Conservation (phyloP, 2,113 vertebrate genomes). For the Chiloscyllium plagiosum region DNA sequence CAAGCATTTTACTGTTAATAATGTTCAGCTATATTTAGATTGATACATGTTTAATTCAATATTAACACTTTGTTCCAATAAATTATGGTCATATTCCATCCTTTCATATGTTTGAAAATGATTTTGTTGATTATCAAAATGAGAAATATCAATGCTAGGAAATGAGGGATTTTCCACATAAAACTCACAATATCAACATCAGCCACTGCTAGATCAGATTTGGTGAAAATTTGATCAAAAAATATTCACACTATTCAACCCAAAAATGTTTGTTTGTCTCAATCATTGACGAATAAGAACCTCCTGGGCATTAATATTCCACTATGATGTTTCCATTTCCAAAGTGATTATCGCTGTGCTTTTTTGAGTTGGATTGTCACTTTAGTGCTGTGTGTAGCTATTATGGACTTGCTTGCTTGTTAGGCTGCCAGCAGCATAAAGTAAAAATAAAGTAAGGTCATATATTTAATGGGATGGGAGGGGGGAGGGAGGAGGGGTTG, state of each 20-base stretch:
- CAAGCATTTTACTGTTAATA: not conserved
- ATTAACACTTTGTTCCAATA: not conserved
- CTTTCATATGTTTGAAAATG: not conserved
- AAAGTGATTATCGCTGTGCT: not conserved
- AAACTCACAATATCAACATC: not conserved
- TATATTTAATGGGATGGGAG: too few species aligned
- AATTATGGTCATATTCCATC: not conserved
- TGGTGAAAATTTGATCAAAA: not conserved
- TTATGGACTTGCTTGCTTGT: not conserved
- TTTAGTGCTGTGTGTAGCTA: not conserved
- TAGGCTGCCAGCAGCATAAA: not conserved
- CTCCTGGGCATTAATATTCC: not conserved
- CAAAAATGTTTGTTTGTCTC: not conserved
- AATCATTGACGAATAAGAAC: not conserved
- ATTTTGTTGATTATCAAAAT: not conserved
- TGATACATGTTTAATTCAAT: not conserved
- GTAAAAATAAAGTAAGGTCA: not conserved
- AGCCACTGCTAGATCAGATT: not conserved
- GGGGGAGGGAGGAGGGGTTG: too few species aligned
- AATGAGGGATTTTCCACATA: not conserved
- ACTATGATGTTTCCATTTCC: not conserved
- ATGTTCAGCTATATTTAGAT: not conserved
- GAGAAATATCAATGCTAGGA: not conserved
- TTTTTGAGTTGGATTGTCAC: not conserved
- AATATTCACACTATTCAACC: not conserved